Base-by-base conservation (phyloP, 1,140 invertebrate species). In the Trialeurodes vaporariorum region DNA sequence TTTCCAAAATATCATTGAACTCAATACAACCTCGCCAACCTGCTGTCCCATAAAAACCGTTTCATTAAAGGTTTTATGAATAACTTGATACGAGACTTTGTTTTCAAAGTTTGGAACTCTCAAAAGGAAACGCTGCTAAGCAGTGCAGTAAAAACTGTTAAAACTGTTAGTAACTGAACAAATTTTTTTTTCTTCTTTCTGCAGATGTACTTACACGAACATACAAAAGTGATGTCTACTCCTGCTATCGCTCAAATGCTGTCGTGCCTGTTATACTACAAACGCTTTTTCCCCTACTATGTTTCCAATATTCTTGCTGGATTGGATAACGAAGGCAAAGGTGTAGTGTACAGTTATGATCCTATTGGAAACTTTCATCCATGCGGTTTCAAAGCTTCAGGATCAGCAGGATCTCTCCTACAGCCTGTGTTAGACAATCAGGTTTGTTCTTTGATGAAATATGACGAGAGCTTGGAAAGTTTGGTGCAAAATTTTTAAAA, bases 261-360 rank as follows among this genome's bases (percentile, higher is more conserved):
- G 1, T 94, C 96, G 0, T 96, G 91, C 5, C 91, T 97, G 83
- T 81, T 99, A 68, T 99, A 99, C 77, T 91, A 95, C 74, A 94
- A 94, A 72, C 84, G 98, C 69, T 99, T 99, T 78, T 99, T 99
- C 78, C 98, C 98, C 0, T 99, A 98, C 77, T 99, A 99, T 77
- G 89, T 98, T 12, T 91, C 91, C 27, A 98, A 97, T 77, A 87
- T 99, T 27, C 79, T 99, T 64, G 96, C 93, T 70, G 98, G 98
- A 0, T 76, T 93, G 22, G 90, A 93, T 78, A 81, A 82, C 73
- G 83, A 91, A 74, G 95, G 95, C n/a, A 91, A 93, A 76, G 96
- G 96, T 1, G 89, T 88, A 74, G 89, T 98, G 1, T 98, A 89
- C 80, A 93, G 90, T 74, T 99, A 98, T 78, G 96, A 99, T 80